Evolutionary conservation across 53 echinoderm and acorn worm genomes (phyloP).

Genomic region (Patiria pectinifera): DNA sequence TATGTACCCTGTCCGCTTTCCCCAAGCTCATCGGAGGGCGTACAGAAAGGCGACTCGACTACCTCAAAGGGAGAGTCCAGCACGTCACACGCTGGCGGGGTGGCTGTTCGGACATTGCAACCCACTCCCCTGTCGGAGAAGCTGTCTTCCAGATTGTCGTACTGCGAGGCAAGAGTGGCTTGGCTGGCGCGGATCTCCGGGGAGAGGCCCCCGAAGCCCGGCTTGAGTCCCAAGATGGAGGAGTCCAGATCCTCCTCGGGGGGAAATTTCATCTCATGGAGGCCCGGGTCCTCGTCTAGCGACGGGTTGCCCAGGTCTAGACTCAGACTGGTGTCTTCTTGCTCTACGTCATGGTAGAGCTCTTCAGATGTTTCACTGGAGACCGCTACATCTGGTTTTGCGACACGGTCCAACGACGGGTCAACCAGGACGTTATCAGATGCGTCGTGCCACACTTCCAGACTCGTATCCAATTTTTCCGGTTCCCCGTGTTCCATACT

Average conservation of each 20-base stretch:
- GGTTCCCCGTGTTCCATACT: background rate
- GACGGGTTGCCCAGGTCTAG: slow-evolving; percentile 22
- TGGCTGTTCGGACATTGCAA: slow-evolving; percentile 2
- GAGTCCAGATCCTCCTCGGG: slow-evolving; percentile 44
- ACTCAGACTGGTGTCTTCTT: slow-evolving; percentile 18
- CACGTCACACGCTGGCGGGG: slow-evolving; percentile 8
- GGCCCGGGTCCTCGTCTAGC: background rate
- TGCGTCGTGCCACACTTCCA: slow-evolving; percentile 21
- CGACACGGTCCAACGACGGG: background rate
- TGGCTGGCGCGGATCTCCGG: slow-evolving; percentile 48
- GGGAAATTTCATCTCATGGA: slow-evolving; percentile 42
- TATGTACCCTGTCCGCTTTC: slow-evolving; percentile 9
- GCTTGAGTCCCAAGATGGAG: slow-evolving; percentile 22
- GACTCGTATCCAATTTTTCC: background rate
- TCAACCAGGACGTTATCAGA: background rate
- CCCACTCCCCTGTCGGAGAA: slow-evolving; percentile 6
- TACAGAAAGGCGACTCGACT: slow-evolving; percentile 51
- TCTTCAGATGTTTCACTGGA: slow-evolving; percentile 6
- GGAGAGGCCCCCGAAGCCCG: slow-evolving; percentile 19
- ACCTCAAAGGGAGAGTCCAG: slow-evolving; percentile 44
- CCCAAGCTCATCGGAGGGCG: slow-evolving; percentile 37
- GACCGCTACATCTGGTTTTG: background rate
- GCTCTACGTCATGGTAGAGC: slow-evolving; percentile 15
- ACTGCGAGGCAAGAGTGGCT: slow-evolving; percentile 61
- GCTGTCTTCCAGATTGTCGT: slow-evolving; percentile 63